phyloP scores from a whole-genome alignment of 2,113 vertebrate genomes.

The Phrynosoma blainvillii region DNA sequence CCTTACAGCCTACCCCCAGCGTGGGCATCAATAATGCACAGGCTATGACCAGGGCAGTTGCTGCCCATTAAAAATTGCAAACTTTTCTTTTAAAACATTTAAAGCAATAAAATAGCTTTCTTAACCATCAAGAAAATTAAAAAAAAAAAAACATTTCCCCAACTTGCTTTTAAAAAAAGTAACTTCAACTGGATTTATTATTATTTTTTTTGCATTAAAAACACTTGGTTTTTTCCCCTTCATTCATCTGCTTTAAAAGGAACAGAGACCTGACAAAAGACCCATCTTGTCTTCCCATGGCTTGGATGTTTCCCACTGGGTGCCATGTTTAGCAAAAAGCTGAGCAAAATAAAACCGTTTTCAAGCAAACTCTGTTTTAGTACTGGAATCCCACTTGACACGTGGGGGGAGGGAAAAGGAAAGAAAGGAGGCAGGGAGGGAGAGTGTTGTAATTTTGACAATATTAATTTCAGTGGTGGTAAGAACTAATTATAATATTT shows the following conservation, averaged over 20 bases:
- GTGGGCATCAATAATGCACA: background rate
- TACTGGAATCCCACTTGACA: background rate
- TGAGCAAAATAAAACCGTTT: background rate
- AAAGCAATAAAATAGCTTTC: slow-evolving; percentile 9
- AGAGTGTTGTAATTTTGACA: background rate
- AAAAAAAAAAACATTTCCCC: background rate
- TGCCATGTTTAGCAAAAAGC: background rate
- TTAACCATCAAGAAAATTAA: background rate
- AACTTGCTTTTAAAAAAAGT: slow-evolving; percentile 13
- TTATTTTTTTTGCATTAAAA: slow-evolving; percentile 16
- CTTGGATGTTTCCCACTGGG: background rate
- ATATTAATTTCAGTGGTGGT: too few species aligned
- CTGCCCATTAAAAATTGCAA: slow-evolving; percentile 1
- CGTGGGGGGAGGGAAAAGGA: background rate
- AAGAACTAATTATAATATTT: background rate
- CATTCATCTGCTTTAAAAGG: background rate
- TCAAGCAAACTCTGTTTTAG: background rate
- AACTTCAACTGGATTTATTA: background rate
- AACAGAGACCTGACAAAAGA: background rate
- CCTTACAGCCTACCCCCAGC: background rate
- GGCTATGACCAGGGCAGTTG: background rate
- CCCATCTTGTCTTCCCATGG: background rate
- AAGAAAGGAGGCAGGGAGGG: too few species aligned
- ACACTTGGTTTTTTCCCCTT: background rate
- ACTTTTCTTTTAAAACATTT: background rate